Percentiles rank a stretch among this genome's conserved stretches.
Conservation (phyloP, 2,888 invertebrate genomes). For the Diaprepes abbreviatus region DNA sequence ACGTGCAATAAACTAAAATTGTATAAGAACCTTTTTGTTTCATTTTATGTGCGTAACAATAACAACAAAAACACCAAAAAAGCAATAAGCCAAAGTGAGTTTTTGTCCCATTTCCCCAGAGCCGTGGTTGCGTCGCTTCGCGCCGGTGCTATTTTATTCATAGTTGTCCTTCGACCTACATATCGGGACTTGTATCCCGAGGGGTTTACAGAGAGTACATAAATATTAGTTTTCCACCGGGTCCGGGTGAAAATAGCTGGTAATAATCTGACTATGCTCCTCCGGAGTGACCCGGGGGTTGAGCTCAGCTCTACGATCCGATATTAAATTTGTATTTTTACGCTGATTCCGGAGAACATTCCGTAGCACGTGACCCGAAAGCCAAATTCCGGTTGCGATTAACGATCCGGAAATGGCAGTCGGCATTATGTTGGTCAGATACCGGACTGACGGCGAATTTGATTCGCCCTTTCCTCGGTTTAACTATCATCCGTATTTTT, state of each 20-base stretch:
- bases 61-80: neutral
- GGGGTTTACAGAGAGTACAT: slow-evolving; percentile 41
- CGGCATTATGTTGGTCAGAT: slow-evolving; percentile 61
- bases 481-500: slow-evolving; percentile 8
- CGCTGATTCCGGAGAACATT: slow-evolving; percentile 74
- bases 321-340: slow-evolving; percentile 77
- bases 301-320: slow-evolving; percentile 64
- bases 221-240: slow-evolving; percentile 48
- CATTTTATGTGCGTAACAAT: too few species aligned
- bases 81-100: slow-evolving; percentile 8
- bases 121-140: neutral
- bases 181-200: slow-evolving; percentile 31
- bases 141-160: slow-evolving; percentile 37
- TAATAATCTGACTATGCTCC: slow-evolving; percentile 62
- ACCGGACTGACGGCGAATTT: slow-evolving; percentile 33
- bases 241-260: slow-evolving; percentile 57
- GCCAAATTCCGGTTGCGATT: slow-evolving; percentile 67
- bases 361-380: slow-evolving; percentile 71
- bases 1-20: too few species aligned
- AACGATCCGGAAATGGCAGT: slow-evolving; percentile 69
- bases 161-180: slow-evolving; percentile 45
- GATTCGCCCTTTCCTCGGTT: slow-evolving; percentile 20
- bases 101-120: neutral
- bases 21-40: too few species aligned
- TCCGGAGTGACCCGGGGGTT: slow-evolving; percentile 53